Evolutionary conservation across 2,888 invertebrate species (phyloP).

Genomic region (Tiliacea citrago): DNA sequence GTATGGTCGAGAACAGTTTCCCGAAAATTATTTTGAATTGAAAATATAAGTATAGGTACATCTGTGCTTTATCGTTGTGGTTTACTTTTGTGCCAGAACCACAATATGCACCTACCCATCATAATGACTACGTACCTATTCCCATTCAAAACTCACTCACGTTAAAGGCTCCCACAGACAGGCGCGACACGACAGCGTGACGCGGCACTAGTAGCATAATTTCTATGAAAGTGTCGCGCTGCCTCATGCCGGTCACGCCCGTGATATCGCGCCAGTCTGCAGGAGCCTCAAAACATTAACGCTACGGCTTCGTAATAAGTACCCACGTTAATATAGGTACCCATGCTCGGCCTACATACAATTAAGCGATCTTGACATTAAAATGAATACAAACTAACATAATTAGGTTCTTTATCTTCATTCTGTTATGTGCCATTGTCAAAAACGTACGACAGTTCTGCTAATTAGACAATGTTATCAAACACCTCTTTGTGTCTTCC

Average conservation of each 20-base stretch:
- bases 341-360: background rate
- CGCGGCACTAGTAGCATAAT: too few species aligned
- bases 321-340: background rate
- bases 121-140: too few species aligned
- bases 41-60: background rate
- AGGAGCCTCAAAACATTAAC: background rate
- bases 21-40: background rate
- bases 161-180: background rate
- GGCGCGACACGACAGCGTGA: too few species aligned
- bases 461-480: slow-evolving; percentile 58
- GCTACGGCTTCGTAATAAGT: background rate
- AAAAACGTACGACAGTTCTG: slow-evolving; percentile 38
- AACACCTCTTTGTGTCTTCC: slow-evolving; percentile 27
- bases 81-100: too few species aligned
- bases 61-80: too few species aligned
- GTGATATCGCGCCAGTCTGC: too few species aligned
- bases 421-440: slow-evolving; percentile 1
- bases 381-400: background rate
- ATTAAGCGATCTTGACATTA: slow-evolving; percentile 9
- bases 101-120: too few species aligned
- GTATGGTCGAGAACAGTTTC: background rate
- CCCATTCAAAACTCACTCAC: background rate
- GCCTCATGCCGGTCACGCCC: too few species aligned
- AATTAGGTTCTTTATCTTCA: background rate
- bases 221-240: too few species aligned